Base-by-base conservation (phyloP, 2,113 vertebrate genomes). In the Phodopus roborovskii region DNA sequence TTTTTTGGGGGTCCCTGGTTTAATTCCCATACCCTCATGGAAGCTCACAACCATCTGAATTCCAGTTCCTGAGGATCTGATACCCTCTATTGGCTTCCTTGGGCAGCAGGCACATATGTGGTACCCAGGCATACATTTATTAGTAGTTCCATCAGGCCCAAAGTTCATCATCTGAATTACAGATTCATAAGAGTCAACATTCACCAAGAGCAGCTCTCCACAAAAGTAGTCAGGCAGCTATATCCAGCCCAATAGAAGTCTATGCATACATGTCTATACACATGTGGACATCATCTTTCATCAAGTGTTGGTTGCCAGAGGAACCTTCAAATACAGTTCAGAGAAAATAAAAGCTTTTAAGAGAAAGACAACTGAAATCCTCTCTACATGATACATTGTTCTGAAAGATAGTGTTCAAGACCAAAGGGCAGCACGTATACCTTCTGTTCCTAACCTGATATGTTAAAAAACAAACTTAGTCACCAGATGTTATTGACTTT, bases 361-460 rank as follows among this genome's bases (percentile, higher is more conserved):
- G 66, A 66, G 15, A 92, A 94, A 95, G 50, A 88, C 42, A 92
- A 48, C 24, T 89, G 24, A 82, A 88, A 77, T 36, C 30, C 28
- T 53, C 81, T 62, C 45, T 90, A 82, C 33, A 15, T n/a, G 73
- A 26, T 26, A 64, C 33, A 70, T 42, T 5, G 4, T 30, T 77
- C 42, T 70, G 77, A 11, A 60, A 7, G 82, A 74, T 70, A 17
- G 64, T 20, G 48, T n/a, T 95, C 7, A 26, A 0, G 28, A 75
- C 42, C 3, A 74, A 90, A 83, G 15, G 26, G 7, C 26, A 88
- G 42, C 7, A 74, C 24, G 22, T 17, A 53, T 26, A 75, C 36
- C 45, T 84, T 96, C 92, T 71, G 36, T 77, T 79, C 91, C 86
- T 56, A 94, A 88, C 26, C 11, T 94, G 81, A 71, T 53, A 92